Base-by-base conservation (phyloP, 2,888 invertebrate species). In the Boloria euphrosyne region DNA sequence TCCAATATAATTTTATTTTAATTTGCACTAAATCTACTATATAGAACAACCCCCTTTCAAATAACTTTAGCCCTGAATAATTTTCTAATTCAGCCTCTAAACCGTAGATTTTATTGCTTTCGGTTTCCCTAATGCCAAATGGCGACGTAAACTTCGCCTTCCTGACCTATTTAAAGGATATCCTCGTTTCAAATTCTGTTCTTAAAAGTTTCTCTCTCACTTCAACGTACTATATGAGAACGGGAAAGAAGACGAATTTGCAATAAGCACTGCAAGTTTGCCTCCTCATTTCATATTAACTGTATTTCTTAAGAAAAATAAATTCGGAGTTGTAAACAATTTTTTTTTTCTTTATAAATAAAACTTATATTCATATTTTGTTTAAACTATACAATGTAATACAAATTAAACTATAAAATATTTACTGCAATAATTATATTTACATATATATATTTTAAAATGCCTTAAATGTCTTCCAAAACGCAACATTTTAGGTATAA, bases 111-210 rank as follows among this genome's bases (percentile, higher is more conserved):
- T 87, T 89, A 89, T 85, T 83, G 82, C 85, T 79, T 86, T 88
- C 83, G 86, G 85, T 85, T 88, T 84, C 85, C 87, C 80, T 83
- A 84, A 85, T 82, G 80, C 84, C 78, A 80, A 84, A 86, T 82
- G 82, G 84, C 83, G 81, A 79, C 86, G 85, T 90, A 91, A 91
- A 91, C 89, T 90, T 90, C 87, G 86, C 83, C 87, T 90, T 90
- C 90, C 91, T 91, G 91, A 92, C 92, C 92, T 90, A 91, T 89
- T 91, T 91, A 87, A 83, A 73, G 85, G 84, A 86, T 88, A 87
- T 85, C 80, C 84, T 80, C 81, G 83, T 83, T 86, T 85, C 83
- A 86, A 86, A 85, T 84, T 81, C 78, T 75, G 75, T 75, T 80
- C 78, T 80, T 70, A 71, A 78, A 80, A 79, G 76, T 76, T 72